A percentile compares a stretch with the other conserved stretches of the same genome.
Conservation (phyloP, 2,113 vertebrate species). For the Rhea americana region DNA sequence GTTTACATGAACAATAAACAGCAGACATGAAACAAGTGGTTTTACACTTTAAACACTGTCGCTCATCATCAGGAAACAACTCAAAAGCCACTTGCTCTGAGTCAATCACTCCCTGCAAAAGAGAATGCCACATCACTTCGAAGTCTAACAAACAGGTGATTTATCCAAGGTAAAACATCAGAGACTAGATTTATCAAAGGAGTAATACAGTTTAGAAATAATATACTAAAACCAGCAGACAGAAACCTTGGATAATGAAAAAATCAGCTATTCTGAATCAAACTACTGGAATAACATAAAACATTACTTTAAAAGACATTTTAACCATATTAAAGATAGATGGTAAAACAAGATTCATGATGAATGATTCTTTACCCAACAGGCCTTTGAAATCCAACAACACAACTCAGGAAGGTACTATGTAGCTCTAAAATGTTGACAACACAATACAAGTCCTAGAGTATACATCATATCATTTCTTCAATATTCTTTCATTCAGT, state of each 20-base stretch:
- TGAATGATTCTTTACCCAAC: not conserved
- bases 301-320: not conserved
- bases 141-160: not conserved
- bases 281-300: not conserved
- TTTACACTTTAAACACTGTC: slow-evolving; percentile 93
- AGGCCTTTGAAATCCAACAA: not conserved
- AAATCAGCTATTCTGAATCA: not conserved
- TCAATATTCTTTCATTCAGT: not conserved
- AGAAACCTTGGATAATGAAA: not conserved
- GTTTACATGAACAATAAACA: slow-evolving; percentile 87
- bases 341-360: not conserved
- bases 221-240: not conserved
- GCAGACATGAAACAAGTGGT: slow-evolving; percentile 98
- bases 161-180: not conserved
- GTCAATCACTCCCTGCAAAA: slow-evolving; percentile 84
- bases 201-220: not conserved
- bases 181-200: not conserved
- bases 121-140: not conserved
- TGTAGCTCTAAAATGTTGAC: fast-evolving
- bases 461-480: not conserved
- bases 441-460: not conserved
- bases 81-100: slow-evolving; percentile 85
- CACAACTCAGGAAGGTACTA: not conserved
- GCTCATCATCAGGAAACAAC: slow-evolving; percentile 92
- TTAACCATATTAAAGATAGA: not conserved